phyloP scores from a whole-genome alignment of 1,140 invertebrate species.

The Drosophila neocordata region DNA sequence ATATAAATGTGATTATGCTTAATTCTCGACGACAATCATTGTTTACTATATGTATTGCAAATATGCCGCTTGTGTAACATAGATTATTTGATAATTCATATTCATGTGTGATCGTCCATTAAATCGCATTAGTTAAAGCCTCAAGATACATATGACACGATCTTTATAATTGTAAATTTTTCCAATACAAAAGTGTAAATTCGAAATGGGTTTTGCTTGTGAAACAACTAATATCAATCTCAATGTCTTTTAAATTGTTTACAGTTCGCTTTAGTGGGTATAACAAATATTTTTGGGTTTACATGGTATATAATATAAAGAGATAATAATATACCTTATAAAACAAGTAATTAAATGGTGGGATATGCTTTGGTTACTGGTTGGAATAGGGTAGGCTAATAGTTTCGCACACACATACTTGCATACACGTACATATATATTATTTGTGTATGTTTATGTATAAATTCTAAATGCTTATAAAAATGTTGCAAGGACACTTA shows the following conservation, averaged over 20 bases:
- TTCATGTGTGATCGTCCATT: conserved; percentile 38
- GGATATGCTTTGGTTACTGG: conserved; percentile 16
- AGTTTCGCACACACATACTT: background rate
- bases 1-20: background rate
- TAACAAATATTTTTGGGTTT: conserved; percentile 16
- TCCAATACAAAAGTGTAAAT: conserved; percentile 55
- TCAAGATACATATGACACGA: conserved; percentile 26
- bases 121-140: conserved; percentile 36
- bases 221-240: conserved; percentile 18
- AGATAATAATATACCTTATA: conserved; percentile 18
- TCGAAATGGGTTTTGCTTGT: conserved; percentile 37
- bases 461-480: conserved; percentile 22
- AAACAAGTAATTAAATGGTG: conserved; percentile 29
- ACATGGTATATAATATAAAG: conserved; percentile 11
- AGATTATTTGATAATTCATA: conserved; percentile 13
- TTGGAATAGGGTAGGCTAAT: background rate
- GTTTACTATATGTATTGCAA: conserved; percentile 25
- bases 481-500: conserved; percentile 30
- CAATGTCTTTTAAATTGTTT: background rate
- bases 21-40: conserved; percentile 18
- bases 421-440: background rate
- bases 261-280: background rate
- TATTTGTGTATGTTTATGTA: background rate
- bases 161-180: conserved; percentile 20
- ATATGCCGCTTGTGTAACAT: conserved; percentile 21